These are phyloP conservation scores for Ectobius pallidus DNA, from an alignment of 2,888 invertebrate genomes.

Conservation along the genomic window DNA sequence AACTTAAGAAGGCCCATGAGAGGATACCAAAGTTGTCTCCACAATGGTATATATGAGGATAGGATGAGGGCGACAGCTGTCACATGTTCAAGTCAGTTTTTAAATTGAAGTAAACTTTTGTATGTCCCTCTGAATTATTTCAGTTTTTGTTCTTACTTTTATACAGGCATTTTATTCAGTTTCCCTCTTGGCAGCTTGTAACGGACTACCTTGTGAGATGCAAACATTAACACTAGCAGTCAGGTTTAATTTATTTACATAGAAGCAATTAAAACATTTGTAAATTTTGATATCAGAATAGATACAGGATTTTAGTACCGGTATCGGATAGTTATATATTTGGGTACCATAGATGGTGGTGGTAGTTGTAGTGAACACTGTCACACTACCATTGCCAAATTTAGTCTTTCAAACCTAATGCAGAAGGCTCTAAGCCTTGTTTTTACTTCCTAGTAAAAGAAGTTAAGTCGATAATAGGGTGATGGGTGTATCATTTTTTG, in stretches of 20 bases:
- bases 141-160: too few relatives aligned
- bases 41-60: too few relatives aligned
- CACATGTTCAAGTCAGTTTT: too few relatives aligned
- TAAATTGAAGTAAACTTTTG: too few relatives aligned
- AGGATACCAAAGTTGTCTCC: too few relatives aligned
- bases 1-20: too few relatives aligned
- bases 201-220: neutral
- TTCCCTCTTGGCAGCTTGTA: neutral
- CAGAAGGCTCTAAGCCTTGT: neutral
- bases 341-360: neutral
- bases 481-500: slow-evolving; percentile 8
- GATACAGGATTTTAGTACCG: slow-evolving; percentile 16
- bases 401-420: neutral
- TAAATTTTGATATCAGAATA: slow-evolving; percentile 14
- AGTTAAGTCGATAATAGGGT: neutral
- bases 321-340: neutral
- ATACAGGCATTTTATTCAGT: too few relatives aligned
- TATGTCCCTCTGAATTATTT: too few relatives aligned
- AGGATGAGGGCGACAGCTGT: too few relatives aligned
- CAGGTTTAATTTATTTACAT: neutral
- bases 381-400: neutral
- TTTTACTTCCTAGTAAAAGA: neutral
- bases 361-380: neutral
- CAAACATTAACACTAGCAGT: neutral
- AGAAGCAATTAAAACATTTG: neutral